These are phyloP conservation scores for Mesembrinibis cayennensis DNA, from an alignment of 2,113 vertebrate genomes.

Conservation along the genomic window DNA sequence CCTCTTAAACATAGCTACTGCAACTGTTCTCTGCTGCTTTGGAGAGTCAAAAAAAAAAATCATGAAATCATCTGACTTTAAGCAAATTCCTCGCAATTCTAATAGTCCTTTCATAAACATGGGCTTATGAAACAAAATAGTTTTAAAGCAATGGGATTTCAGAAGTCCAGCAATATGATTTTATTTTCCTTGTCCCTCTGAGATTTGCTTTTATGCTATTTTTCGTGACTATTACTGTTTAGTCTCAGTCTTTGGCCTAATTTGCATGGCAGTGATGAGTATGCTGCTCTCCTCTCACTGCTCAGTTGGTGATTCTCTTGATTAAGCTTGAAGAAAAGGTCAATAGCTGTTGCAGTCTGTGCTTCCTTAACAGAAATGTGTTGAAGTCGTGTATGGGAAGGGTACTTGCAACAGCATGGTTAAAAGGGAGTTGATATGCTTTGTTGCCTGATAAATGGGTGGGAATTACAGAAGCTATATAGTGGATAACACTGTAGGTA, in stretches of 20 bases:
- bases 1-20: neutral
- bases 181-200: neutral
- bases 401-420: neutral
- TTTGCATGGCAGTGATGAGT: accelerated
- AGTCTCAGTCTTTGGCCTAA: neutral
- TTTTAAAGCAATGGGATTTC: neutral
- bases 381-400: neutral
- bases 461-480: neutral
- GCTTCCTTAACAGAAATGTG: neutral
- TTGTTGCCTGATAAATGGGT: neutral
- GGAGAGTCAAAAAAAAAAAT: neutral
- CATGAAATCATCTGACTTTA: neutral
- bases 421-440: neutral
- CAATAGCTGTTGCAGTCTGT: neutral
- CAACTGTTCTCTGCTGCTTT: neutral
- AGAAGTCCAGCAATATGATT: neutral
- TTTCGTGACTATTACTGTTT: neutral
- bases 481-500: neutral
- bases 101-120: neutral
- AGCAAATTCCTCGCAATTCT: neutral
- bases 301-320: neutral
- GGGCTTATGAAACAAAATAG: neutral
- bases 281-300: neutral
- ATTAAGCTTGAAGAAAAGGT: neutral
- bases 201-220: neutral